phyloP scores from a whole-genome alignment of 2,888 invertebrate genomes.

The Tipula confusa region DNA sequence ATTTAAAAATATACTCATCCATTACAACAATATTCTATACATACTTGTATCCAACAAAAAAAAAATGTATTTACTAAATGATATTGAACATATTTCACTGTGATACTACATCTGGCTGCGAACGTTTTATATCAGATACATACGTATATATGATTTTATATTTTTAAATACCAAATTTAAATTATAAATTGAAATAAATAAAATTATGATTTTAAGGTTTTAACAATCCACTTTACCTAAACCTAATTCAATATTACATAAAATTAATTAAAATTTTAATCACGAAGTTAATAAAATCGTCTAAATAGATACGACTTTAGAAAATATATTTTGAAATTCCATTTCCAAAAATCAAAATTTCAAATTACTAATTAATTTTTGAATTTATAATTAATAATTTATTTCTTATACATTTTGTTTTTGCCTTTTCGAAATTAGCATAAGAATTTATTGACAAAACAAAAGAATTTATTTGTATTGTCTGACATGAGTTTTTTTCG shows the following conservation, averaged over 20 bases:
- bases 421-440: not conserved
- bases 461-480: not conserved
- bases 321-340: constrained; percentile 1
- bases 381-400: constrained; percentile 25
- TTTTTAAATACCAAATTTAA: no score
- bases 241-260: not conserved
- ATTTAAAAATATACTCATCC: not conserved
- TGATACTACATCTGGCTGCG: not conserved
- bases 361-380: constrained; percentile 3
- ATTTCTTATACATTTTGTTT: not conserved
- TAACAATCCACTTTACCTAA: not conserved
- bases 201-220: not conserved
- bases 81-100: not conserved
- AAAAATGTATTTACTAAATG: not conserved
- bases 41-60: not conserved
- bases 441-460: constrained; percentile 9
- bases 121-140: not conserved
- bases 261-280: not conserved
- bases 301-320: not conserved
- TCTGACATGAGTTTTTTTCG: not conserved
- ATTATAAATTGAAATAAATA: no score
- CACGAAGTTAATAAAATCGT: not conserved
- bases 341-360: constrained; percentile 16
- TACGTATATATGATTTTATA: not conserved
- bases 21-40: not conserved